These are phyloP conservation scores for Nephila pilipes DNA, from an alignment of 1,140 invertebrate species.

Conservation along the genomic window DNA sequence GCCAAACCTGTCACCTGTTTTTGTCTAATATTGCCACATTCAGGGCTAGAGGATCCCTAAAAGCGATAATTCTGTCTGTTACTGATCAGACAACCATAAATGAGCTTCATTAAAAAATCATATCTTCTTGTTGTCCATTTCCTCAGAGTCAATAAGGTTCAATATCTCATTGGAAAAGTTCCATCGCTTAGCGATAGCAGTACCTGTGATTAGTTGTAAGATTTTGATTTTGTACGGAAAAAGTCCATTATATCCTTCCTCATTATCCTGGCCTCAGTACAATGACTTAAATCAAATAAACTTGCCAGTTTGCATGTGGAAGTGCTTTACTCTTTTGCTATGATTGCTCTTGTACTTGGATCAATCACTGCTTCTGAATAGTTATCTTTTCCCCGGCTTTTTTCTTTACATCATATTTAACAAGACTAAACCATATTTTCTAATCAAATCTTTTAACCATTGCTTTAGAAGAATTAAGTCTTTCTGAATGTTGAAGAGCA, in stretches of 20 bases:
- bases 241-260: neutral
- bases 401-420: neutral
- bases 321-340: neutral
- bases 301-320: neutral
- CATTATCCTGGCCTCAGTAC: constrained; percentile 25
- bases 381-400: neutral
- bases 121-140: neutral
- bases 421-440: too few relatives aligned
- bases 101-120: neutral
- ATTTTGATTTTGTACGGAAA: neutral
- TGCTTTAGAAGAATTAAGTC: neutral
- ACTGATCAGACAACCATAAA: too few relatives aligned
- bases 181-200: neutral
- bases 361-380: neutral
- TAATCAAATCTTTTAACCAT: neutral
- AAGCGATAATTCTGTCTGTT: neutral
- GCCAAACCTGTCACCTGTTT: neutral
- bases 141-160: neutral
- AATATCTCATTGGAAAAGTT: constrained; percentile 15
- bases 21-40: constrained; percentile 4
- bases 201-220: neutral
- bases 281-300: neutral
- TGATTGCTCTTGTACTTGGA: neutral
- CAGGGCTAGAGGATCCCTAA: neutral
- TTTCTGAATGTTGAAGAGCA: neutral